A percentile compares a stretch with the other conserved stretches of the same genome.
Conservation (phyloP, 2,113 vertebrate species). For the Austrofundulus limnaeus region DNA sequence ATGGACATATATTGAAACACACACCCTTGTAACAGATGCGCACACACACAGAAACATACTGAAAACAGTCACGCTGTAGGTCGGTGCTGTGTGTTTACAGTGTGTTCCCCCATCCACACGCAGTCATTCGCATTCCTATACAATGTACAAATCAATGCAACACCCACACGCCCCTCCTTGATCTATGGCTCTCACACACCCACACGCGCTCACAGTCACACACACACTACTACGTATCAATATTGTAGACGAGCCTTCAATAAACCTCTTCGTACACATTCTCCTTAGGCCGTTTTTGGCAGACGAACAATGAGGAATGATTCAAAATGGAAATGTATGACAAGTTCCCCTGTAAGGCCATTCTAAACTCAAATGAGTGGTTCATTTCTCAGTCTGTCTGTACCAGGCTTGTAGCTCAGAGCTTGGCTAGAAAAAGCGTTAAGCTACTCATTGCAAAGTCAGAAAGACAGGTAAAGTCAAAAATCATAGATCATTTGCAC, state of each 20-base stretch:
- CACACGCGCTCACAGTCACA: slow-evolving; percentile 47
- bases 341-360: slow-evolving; percentile 80
- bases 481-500: too few relatives aligned
- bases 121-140: slow-evolving; percentile 66
- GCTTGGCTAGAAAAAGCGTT: slow-evolving; percentile 48
- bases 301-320: slow-evolving; percentile 76
- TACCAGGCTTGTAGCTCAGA: slow-evolving; percentile 53
- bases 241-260: slow-evolving; percentile 72
- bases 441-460: slow-evolving; percentile 11
- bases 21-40: slow-evolving; percentile 23
- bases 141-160: slow-evolving; percentile 73
- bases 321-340: slow-evolving; percentile 69
- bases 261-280: slow-evolving; percentile 70
- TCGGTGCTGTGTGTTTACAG: slow-evolving; percentile 39
- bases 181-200: slow-evolving; percentile 31
- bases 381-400: slow-evolving; percentile 53
- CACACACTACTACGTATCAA: slow-evolving; percentile 65
- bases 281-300: slow-evolving; percentile 74
- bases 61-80: slow-evolving; percentile 9
- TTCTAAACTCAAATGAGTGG: slow-evolving; percentile 70
- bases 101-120: slow-evolving; percentile 44
- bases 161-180: slow-evolving; percentile 39
- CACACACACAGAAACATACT: slow-evolving; percentile 53
- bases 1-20: slow-evolving; percentile 70
- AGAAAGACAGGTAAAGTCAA: too few relatives aligned